These are phyloP conservation scores for Emys orbicularis DNA, from an alignment of 2,797 vertebrate species.

Conservation along the genomic window DNA sequence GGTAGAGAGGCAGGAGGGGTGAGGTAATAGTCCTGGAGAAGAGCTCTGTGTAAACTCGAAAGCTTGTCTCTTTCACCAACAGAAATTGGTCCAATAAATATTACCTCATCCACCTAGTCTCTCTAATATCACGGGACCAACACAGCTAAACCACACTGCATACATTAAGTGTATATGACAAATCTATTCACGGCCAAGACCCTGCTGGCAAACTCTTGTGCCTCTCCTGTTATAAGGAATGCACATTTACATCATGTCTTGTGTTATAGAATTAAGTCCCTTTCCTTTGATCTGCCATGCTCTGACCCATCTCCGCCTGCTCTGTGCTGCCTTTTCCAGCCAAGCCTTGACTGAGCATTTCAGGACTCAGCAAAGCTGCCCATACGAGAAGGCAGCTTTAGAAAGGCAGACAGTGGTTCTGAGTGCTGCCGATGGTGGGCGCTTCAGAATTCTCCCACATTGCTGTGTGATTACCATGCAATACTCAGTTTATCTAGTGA, in stretches of 20 bases:
- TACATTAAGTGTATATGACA: background rate
- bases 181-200: background rate
- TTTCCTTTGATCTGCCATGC: fast-evolving
- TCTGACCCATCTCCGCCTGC: background rate
- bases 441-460: background rate
- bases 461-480: background rate
- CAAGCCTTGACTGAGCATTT: fast-evolving
- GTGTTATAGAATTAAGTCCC: fast-evolving
- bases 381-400: background rate
- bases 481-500: too few species aligned
- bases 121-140: background rate
- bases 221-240: background rate
- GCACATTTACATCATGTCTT: background rate
- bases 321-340: background rate
- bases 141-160: background rate
- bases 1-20: background rate
- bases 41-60: background rate
- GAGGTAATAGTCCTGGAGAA: background rate
- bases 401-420: fast-evolving
- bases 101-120: background rate
- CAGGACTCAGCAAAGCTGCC: background rate
- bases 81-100: background rate
- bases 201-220: background rate
- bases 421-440: background rate
- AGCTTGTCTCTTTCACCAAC: background rate